These are phyloP conservation scores for Pseudorectes ferrugineus DNA, from an alignment of 2,113 vertebrate species.

Conservation along the genomic window DNA sequence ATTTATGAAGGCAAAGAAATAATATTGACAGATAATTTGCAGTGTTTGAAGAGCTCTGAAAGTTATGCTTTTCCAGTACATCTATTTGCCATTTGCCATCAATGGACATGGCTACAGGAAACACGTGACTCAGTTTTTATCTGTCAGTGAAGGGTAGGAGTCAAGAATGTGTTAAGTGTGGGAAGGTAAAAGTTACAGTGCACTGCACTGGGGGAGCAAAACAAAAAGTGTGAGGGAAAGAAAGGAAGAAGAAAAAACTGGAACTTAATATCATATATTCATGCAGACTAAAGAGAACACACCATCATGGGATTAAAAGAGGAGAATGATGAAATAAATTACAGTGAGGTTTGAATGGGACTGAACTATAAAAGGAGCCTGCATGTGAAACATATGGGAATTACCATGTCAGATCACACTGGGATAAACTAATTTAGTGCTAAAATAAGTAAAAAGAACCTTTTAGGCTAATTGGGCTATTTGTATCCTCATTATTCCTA, in stretches of 20 bases:
- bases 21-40: neutral
- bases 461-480: neutral
- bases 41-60: neutral
- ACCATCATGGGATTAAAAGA: neutral
- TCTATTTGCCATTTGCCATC: neutral
- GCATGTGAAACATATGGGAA: neutral
- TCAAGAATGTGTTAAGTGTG: neutral
- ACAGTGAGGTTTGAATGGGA: neutral
- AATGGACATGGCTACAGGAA: neutral
- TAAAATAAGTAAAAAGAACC: neutral
- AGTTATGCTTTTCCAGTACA: neutral
- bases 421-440: neutral
- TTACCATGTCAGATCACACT: neutral
- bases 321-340: neutral
- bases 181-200: neutral
- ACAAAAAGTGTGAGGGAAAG: neutral
- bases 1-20: neutral
- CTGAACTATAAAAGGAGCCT: neutral
- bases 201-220: neutral
- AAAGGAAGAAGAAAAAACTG: neutral
- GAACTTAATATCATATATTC: neutral
- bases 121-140: rapidly evolving
- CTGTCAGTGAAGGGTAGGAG: neutral
- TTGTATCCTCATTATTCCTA: neutral
- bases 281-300: neutral